phyloP scores from a whole-genome alignment of 2,797 vertebrate species.

The Dipus sagitta region DNA sequence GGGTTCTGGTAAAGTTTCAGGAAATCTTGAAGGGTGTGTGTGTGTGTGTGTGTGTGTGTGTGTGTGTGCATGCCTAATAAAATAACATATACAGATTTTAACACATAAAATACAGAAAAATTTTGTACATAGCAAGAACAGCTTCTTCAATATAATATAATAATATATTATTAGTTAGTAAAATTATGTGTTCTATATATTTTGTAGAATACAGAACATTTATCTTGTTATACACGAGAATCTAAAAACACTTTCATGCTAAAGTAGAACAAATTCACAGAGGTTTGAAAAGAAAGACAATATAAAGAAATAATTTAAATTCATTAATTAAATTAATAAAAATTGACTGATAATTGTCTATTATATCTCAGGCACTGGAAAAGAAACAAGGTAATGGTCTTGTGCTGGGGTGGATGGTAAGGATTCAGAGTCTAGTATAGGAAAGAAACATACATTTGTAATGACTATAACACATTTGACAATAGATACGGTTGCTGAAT shows the following conservation, averaged over 20 bases:
- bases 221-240: background rate
- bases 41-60: background rate
- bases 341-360: background rate
- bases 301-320: background rate
- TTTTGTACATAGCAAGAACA: no score
- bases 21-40: background rate
- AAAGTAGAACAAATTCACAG: background rate
- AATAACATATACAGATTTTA: background rate
- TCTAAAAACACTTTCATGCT: background rate
- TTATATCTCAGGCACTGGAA: background rate
- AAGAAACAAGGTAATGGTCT: background rate
- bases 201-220: background rate
- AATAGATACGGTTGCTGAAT: constrained; percentile 6
- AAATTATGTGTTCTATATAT: background rate
- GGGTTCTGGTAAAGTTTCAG: background rate
- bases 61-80: background rate
- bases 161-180: background rate
- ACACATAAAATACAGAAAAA: no score
- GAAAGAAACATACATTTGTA: constrained; percentile 23
- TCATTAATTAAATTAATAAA: constrained; percentile 19
- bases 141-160: background rate
- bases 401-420: background rate
- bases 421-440: constrained; percentile 13
- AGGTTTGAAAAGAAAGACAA: constrained; percentile 46
- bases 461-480: background rate